Percentiles rank a stretch among this genome's conserved stretches.
Evolutionary conservation across 2,113 vertebrate genomes (phyloP).

Genomic region (Ailurus styani): DNA sequence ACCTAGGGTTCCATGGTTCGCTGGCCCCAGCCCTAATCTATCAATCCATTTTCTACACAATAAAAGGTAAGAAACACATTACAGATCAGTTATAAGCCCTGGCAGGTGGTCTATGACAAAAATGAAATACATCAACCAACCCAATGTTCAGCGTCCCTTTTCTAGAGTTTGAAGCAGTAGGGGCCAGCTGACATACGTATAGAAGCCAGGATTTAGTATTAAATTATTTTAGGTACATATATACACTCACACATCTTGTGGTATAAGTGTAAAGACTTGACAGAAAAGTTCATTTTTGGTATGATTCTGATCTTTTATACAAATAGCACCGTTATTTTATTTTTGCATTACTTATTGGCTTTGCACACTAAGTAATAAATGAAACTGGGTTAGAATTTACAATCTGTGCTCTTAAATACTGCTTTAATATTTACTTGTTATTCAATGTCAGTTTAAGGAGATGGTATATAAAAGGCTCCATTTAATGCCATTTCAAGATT

Average conservation of each 20-base stretch:
- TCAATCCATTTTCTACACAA: slow-evolving; percentile 85
- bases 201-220: slow-evolving; percentile 52
- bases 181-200: slow-evolving; percentile 62
- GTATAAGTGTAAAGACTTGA: slow-evolving; percentile 61
- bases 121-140: slow-evolving; percentile 74
- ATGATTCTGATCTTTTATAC: slow-evolving; percentile 68
- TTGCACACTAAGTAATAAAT: slow-evolving; percentile 60
- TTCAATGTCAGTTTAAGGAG: slow-evolving; percentile 51
- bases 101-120: slow-evolving; percentile 81
- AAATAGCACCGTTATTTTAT: slow-evolving; percentile 52
- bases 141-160: slow-evolving; percentile 48
- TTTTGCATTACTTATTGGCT: slow-evolving; percentile 62
- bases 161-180: slow-evolving; percentile 73
- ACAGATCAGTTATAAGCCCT: slow-evolving; percentile 79
- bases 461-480: slow-evolving; percentile 21
- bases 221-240: slow-evolving; percentile 63
- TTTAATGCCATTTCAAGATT: slow-evolving; percentile 52
- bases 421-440: slow-evolving; percentile 70
- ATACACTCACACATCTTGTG: slow-evolving; percentile 61
- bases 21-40: slow-evolving; percentile 82
- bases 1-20: slow-evolving; percentile 82
- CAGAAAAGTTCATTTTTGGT: slow-evolving; percentile 63
- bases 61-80: slow-evolving; percentile 85
- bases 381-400: slow-evolving; percentile 69
- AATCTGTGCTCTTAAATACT: slow-evolving; percentile 51